Percentiles rank a stretch among this genome's conserved stretches.
phyloP scores from a whole-genome alignment of 2,113 vertebrate species.

The Dipodomys stephensi region DNA sequence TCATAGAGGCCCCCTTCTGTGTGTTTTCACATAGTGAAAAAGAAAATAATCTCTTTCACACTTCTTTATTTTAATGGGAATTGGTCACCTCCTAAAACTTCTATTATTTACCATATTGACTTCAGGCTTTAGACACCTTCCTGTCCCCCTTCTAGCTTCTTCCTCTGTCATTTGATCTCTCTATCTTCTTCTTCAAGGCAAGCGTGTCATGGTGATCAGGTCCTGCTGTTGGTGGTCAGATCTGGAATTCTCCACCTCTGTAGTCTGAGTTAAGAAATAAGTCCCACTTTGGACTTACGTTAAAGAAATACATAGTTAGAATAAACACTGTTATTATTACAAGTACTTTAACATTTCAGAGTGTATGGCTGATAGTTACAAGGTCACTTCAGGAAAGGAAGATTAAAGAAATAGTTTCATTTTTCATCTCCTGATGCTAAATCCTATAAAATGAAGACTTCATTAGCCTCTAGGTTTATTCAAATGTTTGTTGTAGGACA shows the following conservation, averaged over 20 bases:
- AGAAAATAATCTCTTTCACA: background rate
- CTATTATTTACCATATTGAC: background rate
- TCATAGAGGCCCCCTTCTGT: background rate
- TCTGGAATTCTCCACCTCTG: background rate
- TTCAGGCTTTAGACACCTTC: too few relatives aligned
- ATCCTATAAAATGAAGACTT: constrained; percentile 34
- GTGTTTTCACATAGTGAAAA: background rate
- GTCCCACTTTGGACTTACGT: background rate
- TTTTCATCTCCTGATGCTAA: constrained; percentile 9
- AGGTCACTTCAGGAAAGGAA: constrained; percentile 24
- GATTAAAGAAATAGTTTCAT: constrained; percentile 46
- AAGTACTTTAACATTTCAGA: constrained; percentile 8
- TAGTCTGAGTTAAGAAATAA: background rate
- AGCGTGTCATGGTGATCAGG: background rate
- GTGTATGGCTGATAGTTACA: background rate
- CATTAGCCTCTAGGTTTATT: constrained; percentile 41
- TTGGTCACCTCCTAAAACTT: too few relatives aligned
- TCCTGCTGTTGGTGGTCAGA: background rate
- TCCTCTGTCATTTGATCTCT: background rate
- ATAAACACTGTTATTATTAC: background rate
- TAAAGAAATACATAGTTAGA: constrained; percentile 3
- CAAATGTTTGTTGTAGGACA: constrained; percentile 57
- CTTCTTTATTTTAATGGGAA: background rate
- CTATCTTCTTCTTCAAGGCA: background rate
- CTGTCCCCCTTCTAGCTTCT: background rate